Evolutionary conservation across 2,888 invertebrate genomes (phyloP).

Genomic region (Drosophila kokeensis): DNA sequence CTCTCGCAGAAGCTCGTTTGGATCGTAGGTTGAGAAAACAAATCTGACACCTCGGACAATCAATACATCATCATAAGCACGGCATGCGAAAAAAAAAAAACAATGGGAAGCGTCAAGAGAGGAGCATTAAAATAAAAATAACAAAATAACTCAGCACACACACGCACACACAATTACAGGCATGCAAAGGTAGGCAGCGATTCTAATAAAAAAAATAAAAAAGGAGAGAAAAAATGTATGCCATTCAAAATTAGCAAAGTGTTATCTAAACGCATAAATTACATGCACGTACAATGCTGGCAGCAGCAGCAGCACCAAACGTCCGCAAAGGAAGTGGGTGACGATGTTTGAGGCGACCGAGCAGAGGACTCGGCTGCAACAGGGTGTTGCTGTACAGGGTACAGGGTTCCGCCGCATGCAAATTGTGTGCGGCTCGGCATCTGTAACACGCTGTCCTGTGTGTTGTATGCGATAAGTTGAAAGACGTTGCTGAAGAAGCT

Average conservation of each 20-base stretch:
- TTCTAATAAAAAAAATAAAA: conserved; percentile 52
- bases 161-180: conserved; percentile 79
- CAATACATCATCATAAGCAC: conserved; percentile 80
- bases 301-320: conserved; percentile 21
- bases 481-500: conserved; percentile 80
- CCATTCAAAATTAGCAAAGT: conserved; percentile 82
- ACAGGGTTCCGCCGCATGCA: conserved; percentile 62
- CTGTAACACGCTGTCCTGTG: conserved; percentile 8
- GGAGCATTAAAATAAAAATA: conserved; percentile 24
- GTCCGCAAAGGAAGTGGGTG: conserved; percentile 51
- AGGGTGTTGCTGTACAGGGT: conserved; percentile 27
- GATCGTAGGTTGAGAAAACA: conserved; percentile 60
- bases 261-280: conserved; percentile 82
- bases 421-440: conserved; percentile 59
- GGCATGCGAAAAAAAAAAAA: conserved; percentile 54
- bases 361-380: conserved; percentile 21
- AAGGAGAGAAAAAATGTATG: conserved; percentile 69
- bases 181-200: conserved; percentile 53
- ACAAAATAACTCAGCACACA: conserved; percentile 50
- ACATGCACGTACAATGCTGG: conserved; percentile 77
- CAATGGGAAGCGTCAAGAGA: not conserved
- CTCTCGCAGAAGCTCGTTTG: conserved; percentile 22
- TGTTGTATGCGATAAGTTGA: conserved; percentile 71
- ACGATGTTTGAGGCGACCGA: conserved; percentile 46
- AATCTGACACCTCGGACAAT: conserved; percentile 80